Evolutionary conservation across 1,140 invertebrate genomes (phyloP).

Genomic region (Drosophila athabasca): DNA sequence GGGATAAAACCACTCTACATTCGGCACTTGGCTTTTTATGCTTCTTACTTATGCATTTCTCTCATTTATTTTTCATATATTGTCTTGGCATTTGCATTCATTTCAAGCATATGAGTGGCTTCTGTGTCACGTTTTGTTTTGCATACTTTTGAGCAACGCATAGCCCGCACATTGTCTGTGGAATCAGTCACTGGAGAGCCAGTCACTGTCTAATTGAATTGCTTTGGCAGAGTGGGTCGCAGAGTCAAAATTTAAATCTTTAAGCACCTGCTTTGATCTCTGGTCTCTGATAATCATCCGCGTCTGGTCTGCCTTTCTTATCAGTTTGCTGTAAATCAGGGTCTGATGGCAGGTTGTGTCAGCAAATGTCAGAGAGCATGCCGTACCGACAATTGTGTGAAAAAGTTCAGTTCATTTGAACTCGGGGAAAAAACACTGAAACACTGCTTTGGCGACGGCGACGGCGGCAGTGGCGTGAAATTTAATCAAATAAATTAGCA

Average conservation of each 20-base stretch:
- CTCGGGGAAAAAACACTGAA: slow-evolving; percentile 23
- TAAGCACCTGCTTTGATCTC: slow-evolving; percentile 63
- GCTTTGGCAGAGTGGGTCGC: slow-evolving; percentile 43
- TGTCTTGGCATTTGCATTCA: slow-evolving; percentile 68
- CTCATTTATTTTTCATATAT: slow-evolving; percentile 69
- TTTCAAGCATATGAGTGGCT: slow-evolving; percentile 11
- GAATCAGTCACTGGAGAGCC: neutral
- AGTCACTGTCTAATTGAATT: slow-evolving; percentile 77
- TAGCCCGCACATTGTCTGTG: slow-evolving; percentile 36
- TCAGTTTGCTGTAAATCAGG: slow-evolving; percentile 64
- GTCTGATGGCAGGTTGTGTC: slow-evolving; percentile 39
- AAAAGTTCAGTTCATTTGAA: slow-evolving; percentile 62
- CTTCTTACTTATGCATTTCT: slow-evolving; percentile 73
- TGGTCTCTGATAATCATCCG: slow-evolving; percentile 29
- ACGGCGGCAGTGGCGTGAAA: slow-evolving; percentile 53
- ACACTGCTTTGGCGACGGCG: slow-evolving; percentile 5
- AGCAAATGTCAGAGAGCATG: slow-evolving; percentile 58
- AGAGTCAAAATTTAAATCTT: slow-evolving; percentile 39
- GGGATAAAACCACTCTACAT: slow-evolving; percentile 62
- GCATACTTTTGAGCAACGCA: slow-evolving; percentile 63
- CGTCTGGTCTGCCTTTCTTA: slow-evolving; percentile 52
- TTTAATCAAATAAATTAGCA: slow-evolving; percentile 82
- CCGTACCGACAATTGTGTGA: slow-evolving; percentile 5
- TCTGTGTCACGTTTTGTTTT: slow-evolving; percentile 59
- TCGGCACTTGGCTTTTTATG: slow-evolving; percentile 70